phyloP scores from a whole-genome alignment of 2,888 invertebrate genomes.

The Torymus texanus region DNA sequence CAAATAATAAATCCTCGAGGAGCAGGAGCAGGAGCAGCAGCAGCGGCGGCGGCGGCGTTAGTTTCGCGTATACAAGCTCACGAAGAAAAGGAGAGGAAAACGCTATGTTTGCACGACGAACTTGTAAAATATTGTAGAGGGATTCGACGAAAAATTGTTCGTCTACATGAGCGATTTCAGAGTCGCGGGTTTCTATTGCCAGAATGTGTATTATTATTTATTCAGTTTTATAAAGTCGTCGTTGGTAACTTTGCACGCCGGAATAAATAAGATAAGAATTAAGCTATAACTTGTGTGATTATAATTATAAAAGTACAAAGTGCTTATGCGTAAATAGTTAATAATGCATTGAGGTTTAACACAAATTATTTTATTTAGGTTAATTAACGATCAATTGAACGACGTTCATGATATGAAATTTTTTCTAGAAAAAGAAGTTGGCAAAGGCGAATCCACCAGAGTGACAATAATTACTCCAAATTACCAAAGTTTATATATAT shows the following conservation, averaged over 20 bases:
- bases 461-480: too few species aligned
- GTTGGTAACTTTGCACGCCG: neutral
- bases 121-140: slow-evolving; percentile 35
- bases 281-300: too few species aligned
- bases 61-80: neutral
- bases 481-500: too few species aligned
- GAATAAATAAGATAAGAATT: too few species aligned
- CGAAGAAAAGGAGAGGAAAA: slow-evolving; percentile 4
- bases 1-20: slow-evolving; percentile 65
- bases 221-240: slow-evolving; percentile 27
- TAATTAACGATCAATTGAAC: too few species aligned
- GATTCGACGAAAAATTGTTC: slow-evolving; percentile 31
- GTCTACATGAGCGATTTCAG: neutral
- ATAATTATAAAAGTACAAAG: too few species aligned
- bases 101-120: slow-evolving; percentile 33
- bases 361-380: too few species aligned
- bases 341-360: too few species aligned
- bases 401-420: too few species aligned
- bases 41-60: neutral
- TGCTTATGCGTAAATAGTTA: too few species aligned
- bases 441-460: too few species aligned
- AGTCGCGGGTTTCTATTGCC: neutral
- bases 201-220: slow-evolving; percentile 24
- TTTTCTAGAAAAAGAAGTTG: too few species aligned
- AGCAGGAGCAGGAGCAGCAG: neutral